Conservation (phyloP, 1,140 invertebrate genomes). For the Dreissena polymorpha region DNA sequence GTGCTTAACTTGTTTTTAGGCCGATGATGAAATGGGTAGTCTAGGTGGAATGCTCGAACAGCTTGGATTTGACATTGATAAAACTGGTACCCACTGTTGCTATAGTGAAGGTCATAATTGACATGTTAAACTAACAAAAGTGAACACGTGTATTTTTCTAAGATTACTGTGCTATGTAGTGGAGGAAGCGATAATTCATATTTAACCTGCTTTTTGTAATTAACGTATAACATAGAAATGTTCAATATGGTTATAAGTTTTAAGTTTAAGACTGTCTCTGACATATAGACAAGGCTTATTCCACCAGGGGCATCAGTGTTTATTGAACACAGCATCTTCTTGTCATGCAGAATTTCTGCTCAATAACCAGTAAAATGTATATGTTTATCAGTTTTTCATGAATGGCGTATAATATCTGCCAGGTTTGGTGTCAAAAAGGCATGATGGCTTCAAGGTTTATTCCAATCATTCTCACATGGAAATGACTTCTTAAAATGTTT, state of each 20-base stretch:
- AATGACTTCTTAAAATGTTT: no score
- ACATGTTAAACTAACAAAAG: not conserved
- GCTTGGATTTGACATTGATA: constrained; percentile 52
- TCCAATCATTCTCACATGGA: no score
- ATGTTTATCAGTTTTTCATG: no score
- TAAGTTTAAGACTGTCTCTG: not conserved
- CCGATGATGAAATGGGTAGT: constrained; percentile 35
- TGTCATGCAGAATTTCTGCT: no score
- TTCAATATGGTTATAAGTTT: not conserved
- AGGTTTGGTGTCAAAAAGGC: no score
- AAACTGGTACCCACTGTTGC: constrained; percentile 31
- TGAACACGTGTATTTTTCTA: not conserved
- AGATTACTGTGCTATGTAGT: not conserved
- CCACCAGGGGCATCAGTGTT: no score
- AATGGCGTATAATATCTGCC: no score
- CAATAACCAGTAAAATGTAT: no score
- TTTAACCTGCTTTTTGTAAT: constrained; percentile 1
- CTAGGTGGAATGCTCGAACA: constrained; percentile 40
- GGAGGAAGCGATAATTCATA: not conserved
- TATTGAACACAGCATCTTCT: no score
- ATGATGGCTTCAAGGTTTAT: no score
- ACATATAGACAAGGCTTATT: not conserved
- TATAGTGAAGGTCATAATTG: not conserved
- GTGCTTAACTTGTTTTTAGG: not conserved
- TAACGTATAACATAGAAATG: not conserved